Percentiles rank a stretch among this genome's conserved stretches.
Conservation (phyloP, 2,888 invertebrate genomes). For the Rutpela maculata region DNA sequence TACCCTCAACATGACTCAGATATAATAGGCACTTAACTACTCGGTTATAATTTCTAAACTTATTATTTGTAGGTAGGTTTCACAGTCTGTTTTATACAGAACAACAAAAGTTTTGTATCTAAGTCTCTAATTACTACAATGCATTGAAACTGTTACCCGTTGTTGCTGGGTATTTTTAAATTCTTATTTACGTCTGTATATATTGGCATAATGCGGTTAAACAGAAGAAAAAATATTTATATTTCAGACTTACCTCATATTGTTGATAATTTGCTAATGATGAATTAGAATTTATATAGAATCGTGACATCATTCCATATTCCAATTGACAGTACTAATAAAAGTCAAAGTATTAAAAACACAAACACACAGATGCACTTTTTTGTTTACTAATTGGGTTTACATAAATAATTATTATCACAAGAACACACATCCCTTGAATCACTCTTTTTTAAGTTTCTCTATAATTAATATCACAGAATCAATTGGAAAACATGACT, state of each 20-base stretch:
- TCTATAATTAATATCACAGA: constrained; percentile 46
- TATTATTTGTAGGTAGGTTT: too few relatives aligned
- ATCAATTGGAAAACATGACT: constrained; percentile 24
- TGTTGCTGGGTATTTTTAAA: background rate
- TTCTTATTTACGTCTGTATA: background rate
- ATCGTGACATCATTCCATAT: constrained; percentile 73
- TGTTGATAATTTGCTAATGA: constrained; percentile 72
- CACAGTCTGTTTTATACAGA: too few relatives aligned
- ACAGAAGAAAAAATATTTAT: background rate
- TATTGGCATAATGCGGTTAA: background rate
- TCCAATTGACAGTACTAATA: constrained; percentile 52
- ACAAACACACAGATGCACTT: constrained; percentile 52
- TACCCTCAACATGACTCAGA: too few relatives aligned
- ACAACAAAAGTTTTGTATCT: too few relatives aligned
- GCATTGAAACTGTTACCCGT: background rate
- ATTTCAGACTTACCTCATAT: constrained; percentile 71
- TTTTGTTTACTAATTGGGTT: background rate
- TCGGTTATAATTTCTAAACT: too few relatives aligned
- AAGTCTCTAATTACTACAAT: too few relatives aligned
- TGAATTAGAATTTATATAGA: constrained; percentile 72
- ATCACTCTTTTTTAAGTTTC: constrained; percentile 15
- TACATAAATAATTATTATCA: constrained; percentile 23
- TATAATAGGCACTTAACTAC: too few relatives aligned
- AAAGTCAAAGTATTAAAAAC: constrained; percentile 47
- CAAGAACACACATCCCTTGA: constrained; percentile 31